Evolutionary conservation across 2,888 invertebrate species (phyloP).

Genomic region (Ectemnius cavifrons): DNA sequence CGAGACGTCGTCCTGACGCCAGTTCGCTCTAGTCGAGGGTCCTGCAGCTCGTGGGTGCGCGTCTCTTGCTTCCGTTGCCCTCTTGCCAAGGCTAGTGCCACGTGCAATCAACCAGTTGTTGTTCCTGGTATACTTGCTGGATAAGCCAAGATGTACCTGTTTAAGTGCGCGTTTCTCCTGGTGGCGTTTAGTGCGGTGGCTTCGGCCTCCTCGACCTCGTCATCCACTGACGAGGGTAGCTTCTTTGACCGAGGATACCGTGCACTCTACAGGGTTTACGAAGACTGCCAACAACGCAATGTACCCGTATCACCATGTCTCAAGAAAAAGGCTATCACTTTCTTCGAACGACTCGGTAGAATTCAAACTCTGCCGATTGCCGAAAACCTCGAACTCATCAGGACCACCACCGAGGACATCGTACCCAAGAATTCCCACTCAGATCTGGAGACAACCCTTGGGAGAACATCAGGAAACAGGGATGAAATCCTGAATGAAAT

Average conservation of each 20-base stretch:
- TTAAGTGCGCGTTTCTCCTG: conserved; percentile 59
- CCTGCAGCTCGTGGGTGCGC: conserved; percentile 63
- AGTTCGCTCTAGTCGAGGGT: conserved; percentile 68
- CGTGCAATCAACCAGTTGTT: neutral
- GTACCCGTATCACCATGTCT: conserved; percentile 86
- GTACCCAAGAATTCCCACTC: conserved; percentile 59
- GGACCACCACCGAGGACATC: conserved; percentile 78
- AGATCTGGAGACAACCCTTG: conserved; percentile 84
- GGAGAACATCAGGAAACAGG: conserved; percentile 83
- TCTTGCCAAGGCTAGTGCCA: conserved; percentile 1
- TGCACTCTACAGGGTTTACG: conserved; percentile 85
- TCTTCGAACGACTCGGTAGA: conserved; percentile 87
- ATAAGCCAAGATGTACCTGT: conserved; percentile 45
- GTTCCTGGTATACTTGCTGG: conserved; percentile 11
- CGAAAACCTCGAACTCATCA: conserved; percentile 85
- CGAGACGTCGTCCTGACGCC: conserved; percentile 62
- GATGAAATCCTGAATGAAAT: conserved; percentile 85
- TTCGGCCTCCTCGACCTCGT: conserved; percentile 35
- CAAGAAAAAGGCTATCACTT: conserved; percentile 89
- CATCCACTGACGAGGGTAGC: conserved; percentile 75
- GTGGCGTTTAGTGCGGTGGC: conserved; percentile 36
- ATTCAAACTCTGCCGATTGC: conserved; percentile 83
- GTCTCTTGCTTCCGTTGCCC: conserved; percentile 22
- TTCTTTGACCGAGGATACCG: conserved; percentile 81
- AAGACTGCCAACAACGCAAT: conserved; percentile 86